phyloP scores from a whole-genome alignment of 2,113 vertebrate species.

The Scortum barcoo region DNA sequence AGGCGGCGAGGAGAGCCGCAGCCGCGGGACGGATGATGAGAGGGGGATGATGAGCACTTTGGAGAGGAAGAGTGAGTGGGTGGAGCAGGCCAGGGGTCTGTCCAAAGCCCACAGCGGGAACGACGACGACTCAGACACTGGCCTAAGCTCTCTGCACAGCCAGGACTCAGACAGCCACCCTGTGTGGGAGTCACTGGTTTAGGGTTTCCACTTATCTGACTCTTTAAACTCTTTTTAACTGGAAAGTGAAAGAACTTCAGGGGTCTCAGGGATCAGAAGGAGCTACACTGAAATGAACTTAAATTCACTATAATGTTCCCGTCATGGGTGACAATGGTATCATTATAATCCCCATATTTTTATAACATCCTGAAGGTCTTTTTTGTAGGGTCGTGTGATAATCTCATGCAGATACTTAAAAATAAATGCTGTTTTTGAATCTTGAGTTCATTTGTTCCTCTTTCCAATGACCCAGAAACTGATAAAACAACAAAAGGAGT shows the following conservation, averaged over 20 bases:
- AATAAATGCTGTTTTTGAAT: slow-evolving; percentile 4
- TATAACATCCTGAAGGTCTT: background rate
- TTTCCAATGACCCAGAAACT: background rate
- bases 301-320: background rate
- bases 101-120: slow-evolving; percentile 86
- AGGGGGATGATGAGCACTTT: slow-evolving; percentile 52
- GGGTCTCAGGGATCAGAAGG: slow-evolving; percentile 36
- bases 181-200: slow-evolving; percentile 93
- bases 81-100: slow-evolving; percentile 87
- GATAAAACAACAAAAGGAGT: background rate
- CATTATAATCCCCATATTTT: slow-evolving; percentile 4
- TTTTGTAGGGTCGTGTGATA: background rate
- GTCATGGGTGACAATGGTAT: background rate
- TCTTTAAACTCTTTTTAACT: background rate
- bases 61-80: slow-evolving; percentile 81
- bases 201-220: slow-evolving; percentile 48
- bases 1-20: slow-evolving; percentile 33
- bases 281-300: slow-evolving; percentile 10
- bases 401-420: background rate
- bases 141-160: slow-evolving; percentile 96
- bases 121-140: slow-evolving; percentile 96
- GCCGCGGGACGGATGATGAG: slow-evolving; percentile 32
- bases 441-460: slow-evolving; percentile 2
- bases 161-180: slow-evolving; percentile 93
- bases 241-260: background rate